phyloP scores from a whole-genome alignment of 2,797 vertebrate species.

The Acrossocheilus wenchowensis region DNA sequence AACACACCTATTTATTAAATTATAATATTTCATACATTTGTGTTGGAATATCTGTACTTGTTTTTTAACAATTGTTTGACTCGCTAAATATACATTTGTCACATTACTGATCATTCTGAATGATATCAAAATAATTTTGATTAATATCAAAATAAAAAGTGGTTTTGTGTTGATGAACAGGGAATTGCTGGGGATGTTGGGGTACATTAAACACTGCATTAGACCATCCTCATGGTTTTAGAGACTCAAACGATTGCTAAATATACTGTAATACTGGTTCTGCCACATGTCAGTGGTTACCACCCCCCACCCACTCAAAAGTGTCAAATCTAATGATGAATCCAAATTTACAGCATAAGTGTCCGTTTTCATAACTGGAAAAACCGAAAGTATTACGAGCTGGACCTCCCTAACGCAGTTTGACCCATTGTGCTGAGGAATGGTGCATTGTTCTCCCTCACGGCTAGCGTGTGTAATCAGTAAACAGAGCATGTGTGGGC shows the following conservation, averaged over 20 bases:
- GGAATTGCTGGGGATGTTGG: background rate
- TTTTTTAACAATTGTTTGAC: no score
- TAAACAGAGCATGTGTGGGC: constrained; percentile 65
- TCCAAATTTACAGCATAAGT: constrained; percentile 19
- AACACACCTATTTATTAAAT: no score
- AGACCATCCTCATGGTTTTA: background rate
- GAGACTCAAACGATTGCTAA: background rate
- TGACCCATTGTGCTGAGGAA: constrained; percentile 56
- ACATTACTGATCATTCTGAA: background rate
- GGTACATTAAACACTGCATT: background rate
- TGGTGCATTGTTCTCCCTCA: constrained; percentile 59
- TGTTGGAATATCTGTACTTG: no score
- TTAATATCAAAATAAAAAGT: background rate
- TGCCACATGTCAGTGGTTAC: constrained; percentile 13
- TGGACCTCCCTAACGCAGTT: constrained; percentile 49
- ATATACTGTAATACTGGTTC: background rate
- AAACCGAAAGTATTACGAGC: constrained; percentile 37
- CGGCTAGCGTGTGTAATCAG: constrained; percentile 64
- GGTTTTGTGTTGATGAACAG: background rate
- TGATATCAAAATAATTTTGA: background rate
- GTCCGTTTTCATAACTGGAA: constrained; percentile 40
- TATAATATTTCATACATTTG: no score
- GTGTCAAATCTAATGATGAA: constrained; percentile 30
- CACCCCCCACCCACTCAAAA: constrained; percentile 25
- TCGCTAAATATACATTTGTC: background rate